A percentile compares a stretch with the other conserved stretches of the same genome.
Conservation (phyloP, 2,888 invertebrate species). For the Drosophila falleni region DNA sequence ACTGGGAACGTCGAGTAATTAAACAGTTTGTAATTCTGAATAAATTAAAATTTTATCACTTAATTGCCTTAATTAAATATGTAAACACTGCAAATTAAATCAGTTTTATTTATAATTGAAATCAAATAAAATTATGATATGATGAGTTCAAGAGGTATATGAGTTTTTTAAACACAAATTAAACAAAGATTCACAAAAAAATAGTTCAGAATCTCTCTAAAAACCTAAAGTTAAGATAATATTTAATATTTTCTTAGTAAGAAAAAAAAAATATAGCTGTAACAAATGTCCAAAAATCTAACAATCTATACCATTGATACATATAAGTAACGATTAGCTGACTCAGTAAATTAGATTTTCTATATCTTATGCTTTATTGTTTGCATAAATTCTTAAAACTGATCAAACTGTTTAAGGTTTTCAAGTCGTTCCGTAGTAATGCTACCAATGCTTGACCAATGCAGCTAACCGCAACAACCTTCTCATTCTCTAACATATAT, state of each 20-base stretch:
- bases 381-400: background rate
- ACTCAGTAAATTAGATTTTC: background rate
- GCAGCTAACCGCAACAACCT: slow-evolving; percentile 38
- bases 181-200: too few species aligned
- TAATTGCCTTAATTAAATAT: slow-evolving; percentile 1
- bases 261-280: too few species aligned
- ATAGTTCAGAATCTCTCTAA: too few species aligned
- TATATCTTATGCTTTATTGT: background rate
- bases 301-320: background rate
- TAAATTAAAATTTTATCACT: background rate
- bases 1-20: background rate
- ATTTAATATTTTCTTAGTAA: too few species aligned
- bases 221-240: too few species aligned
- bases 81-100: slow-evolving; percentile 5
- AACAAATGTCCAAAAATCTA: background rate
- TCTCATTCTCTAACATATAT: background rate
- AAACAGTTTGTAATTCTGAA: background rate
- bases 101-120: background rate
- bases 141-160: background rate
- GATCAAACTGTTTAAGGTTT: slow-evolving; percentile 30
- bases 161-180: background rate
- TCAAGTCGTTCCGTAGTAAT: slow-evolving; percentile 12
- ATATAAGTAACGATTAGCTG: background rate
- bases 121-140: background rate
- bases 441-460: slow-evolving; percentile 39